Evolutionary conservation across 1,140 invertebrate species (phyloP), one percentile per base, ranked within the genome.

Genomic region (Mylabris phalerata): DNA sequence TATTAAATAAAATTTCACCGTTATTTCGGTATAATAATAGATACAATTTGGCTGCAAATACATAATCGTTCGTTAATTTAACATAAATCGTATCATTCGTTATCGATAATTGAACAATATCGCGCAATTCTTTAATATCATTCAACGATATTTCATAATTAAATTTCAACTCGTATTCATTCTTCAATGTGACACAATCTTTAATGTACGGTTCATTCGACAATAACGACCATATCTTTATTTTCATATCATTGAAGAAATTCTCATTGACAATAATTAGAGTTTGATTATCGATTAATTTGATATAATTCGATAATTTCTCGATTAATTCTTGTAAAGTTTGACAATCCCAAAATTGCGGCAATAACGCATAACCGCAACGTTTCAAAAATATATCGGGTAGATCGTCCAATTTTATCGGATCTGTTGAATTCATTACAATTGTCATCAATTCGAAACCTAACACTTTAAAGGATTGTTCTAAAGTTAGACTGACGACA

Each of bases 351-450:
- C 82, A 84, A 2, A 74, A 66, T 52, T 79, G 73, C 0, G 81
- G 82, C 65, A 78, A 79, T 6, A 86, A 63, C 6, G 79, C 75
- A 68, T 82, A 84, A 2, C 83, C 83, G 67, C 78, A 83, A 62
- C 82, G 77, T 63, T 73, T 75, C 3, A 79, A 55, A 64, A 82
- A 85, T 0, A 74, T 69, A n/a, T 75, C 67, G 6, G 73, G 67
- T 10, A 85, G 67, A 24, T 75, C 77, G 4, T 78, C 75, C 2
- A 84, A 50, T 4, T 66, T 66, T 24, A 80, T 69, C 1, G 77
- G 69, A 24, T 19, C 71, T 70, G 55, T 75, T 1, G 71, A 65
- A 32, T 72, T 74, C 25, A 70, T 70, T 2, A 84, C 74, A 27
- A 86, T 60, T 48, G 76, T 75, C 0, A 71, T 65, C 32, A 86